These are phyloP conservation scores for Dascillus cervinus DNA, from an alignment of 2,888 invertebrate species.

Conservation along the genomic window DNA sequence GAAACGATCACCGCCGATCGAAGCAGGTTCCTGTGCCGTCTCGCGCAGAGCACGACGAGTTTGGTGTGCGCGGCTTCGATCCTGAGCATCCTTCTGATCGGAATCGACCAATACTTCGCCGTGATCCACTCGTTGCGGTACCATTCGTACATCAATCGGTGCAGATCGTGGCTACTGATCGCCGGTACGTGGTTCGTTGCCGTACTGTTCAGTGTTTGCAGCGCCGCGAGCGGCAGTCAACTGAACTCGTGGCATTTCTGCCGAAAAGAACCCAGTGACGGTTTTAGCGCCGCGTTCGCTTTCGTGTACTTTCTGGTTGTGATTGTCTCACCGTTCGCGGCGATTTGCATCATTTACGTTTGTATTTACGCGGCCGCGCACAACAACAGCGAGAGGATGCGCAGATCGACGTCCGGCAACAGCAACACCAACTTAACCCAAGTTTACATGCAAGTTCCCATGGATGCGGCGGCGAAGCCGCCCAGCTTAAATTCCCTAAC, in stretches of 20 bases:
- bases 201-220: slow-evolving; percentile 39
- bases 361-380: slow-evolving; percentile 70
- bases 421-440: slow-evolving; percentile 44
- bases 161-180: slow-evolving; percentile 44
- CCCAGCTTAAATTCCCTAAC: slow-evolving; percentile 36
- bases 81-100: slow-evolving; percentile 55
- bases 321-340: slow-evolving; percentile 49
- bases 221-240: slow-evolving; percentile 43
- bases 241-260: slow-evolving; percentile 44
- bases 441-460: slow-evolving; percentile 42
- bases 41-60: slow-evolving; percentile 57
- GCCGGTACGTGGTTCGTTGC: slow-evolving; percentile 46
- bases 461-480: slow-evolving; percentile 34
- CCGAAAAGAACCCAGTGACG: slow-evolving; percentile 16
- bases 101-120: slow-evolving; percentile 58
- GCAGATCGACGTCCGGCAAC: slow-evolving; percentile 41
- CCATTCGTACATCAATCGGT: slow-evolving; percentile 49
- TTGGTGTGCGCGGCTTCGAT: slow-evolving; percentile 52
- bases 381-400: slow-evolving; percentile 58
- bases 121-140: slow-evolving; percentile 59
- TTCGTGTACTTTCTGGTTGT: slow-evolving; percentile 42
- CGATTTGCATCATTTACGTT: slow-evolving; percentile 66
- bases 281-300: slow-evolving; percentile 43
- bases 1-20: slow-evolving; percentile 6
- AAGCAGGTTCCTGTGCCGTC: slow-evolving; percentile 27